phyloP scores from a whole-genome alignment of 2,797 vertebrate species.

The Alca torda region DNA sequence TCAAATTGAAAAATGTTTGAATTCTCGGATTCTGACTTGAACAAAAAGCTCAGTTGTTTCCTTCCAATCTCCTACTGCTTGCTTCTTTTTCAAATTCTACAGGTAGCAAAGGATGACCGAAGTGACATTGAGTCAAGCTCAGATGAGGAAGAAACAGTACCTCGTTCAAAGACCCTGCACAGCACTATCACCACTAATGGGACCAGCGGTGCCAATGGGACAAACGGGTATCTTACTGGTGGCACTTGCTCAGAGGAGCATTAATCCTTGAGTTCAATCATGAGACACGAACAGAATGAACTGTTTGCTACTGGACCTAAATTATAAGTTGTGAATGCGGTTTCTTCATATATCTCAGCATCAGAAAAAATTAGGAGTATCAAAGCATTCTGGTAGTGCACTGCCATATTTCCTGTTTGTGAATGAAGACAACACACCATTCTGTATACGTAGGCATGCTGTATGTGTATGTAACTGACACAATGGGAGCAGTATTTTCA shows the following conservation, averaged over 20 bases:
- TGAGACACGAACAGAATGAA: slow-evolving; percentile 79
- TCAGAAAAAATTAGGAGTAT: slow-evolving; percentile 83
- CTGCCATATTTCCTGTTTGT: slow-evolving; percentile 83
- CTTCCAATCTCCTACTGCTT: background rate
- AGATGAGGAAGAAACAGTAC: slow-evolving; percentile 89
- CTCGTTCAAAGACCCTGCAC: slow-evolving; percentile 82
- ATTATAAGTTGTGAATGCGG: slow-evolving; percentile 83
- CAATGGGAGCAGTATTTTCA: slow-evolving; percentile 85
- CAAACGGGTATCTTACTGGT: slow-evolving; percentile 91
- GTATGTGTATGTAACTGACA: slow-evolving; percentile 82
- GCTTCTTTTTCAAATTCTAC: slow-evolving; percentile 20
- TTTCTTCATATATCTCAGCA: slow-evolving; percentile 84
- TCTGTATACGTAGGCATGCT: slow-evolving; percentile 88
- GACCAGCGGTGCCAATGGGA: slow-evolving; percentile 88
- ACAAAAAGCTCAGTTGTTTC: background rate
- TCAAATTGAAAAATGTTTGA: background rate
- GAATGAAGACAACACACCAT: slow-evolving; percentile 82
- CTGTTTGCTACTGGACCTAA: slow-evolving; percentile 86
- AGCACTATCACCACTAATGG: slow-evolving; percentile 73
- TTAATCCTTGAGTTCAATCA: slow-evolving; percentile 75
- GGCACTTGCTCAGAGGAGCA: slow-evolving; percentile 86
- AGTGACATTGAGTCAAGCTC: slow-evolving; percentile 97
- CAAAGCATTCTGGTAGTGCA: slow-evolving; percentile 82
- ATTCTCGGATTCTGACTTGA: background rate
- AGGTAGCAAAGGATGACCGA: slow-evolving; percentile 94